phyloP scores from a whole-genome alignment of 2,888 invertebrate genomes.

The Temnothorax ravouxi region DNA sequence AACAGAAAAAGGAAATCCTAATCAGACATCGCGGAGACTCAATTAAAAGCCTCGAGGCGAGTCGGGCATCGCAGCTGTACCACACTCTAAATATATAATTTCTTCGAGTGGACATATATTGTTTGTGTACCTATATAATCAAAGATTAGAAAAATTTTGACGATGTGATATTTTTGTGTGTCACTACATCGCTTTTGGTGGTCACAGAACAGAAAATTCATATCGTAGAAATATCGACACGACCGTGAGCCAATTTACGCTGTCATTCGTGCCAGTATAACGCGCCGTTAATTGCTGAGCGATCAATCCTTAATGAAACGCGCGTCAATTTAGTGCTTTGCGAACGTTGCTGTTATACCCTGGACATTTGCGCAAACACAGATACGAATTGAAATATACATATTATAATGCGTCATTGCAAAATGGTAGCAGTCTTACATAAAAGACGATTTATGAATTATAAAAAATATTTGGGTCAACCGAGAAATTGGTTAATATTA shows the following conservation, averaged over 20 bases:
- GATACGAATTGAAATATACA: not conserved
- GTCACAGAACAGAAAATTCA: conserved; percentile 8
- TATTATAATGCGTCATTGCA: not conserved
- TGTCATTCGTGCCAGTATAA: conserved; percentile 5
- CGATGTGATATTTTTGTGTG: not conserved
- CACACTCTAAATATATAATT: conserved; percentile 19
- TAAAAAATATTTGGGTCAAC: not conserved
- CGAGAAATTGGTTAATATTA: not conserved
- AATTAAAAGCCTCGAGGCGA: conserved; percentile 10
- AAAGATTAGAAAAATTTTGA: conserved; percentile 43
- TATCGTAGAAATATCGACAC: conserved; percentile 26
- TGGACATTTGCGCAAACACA: not conserved
- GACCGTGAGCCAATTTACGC: conserved; percentile 29
- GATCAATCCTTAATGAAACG: conserved; percentile 31
- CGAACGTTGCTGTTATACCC: not conserved
- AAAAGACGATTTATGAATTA: not conserved
- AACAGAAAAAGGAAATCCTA: conserved; percentile 16
- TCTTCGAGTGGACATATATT: not conserved
- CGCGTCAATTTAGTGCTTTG: conserved; percentile 17
- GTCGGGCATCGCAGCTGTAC: not conserved
- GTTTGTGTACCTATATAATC: not conserved
- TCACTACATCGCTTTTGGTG: conserved; percentile 1
- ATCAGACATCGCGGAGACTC: conserved; percentile 8
- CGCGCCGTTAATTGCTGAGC: conserved; percentile 25
- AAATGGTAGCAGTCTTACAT: not conserved